Evolutionary conservation across 53 echinoderm and acorn worm genomes (phyloP), one percentile per base, ranked within the genome.

Genomic region (Mesocentrotus franciscanus): DNA sequence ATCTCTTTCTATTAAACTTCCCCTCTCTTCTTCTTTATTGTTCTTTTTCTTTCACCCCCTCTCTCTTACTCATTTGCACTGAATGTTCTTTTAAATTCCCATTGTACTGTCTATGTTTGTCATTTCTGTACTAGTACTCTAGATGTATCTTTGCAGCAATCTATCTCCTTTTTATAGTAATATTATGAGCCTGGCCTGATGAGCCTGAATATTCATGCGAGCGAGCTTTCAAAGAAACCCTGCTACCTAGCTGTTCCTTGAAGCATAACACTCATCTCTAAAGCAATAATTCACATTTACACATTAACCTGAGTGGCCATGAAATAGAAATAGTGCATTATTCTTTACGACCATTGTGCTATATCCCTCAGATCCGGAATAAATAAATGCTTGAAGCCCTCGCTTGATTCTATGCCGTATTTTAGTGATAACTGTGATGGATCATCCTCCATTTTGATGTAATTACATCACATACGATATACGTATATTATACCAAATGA

Each of bases 321-420:
- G 87, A 87, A 87, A 58, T 87, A 58, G 29, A 15, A 58, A 87
- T 87, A 57, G 59, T 87, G 56, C 27, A 58, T 49, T 55, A 84
- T 49, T 42, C 10, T 84, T 84, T 49, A 84, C 42, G 42, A 84
- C 84, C 49, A 58, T 87, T 87, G 87, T n/a, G 58, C 58, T 26
- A 87, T 57, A 57, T 87, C 87, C 27, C 58, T 58, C 18, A 26
- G 34, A n/a, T 58, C 56, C 2, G 87, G 56, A 9, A n/a, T 26
- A 12, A 26, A 85, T 85, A 57, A 36, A 57, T 85, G 57, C 26
- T 11, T 57, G n/a, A 22, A 85, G 14, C 29, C 15, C 14, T 58
- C 2, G 1, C 58, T 33, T 22, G 42, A 36, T 81, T 13, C 81
- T 33, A 76, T 76, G 29, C 76, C 36, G 11, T 36, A 18, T 81